These are phyloP conservation scores for Trichogramma pretiosum DNA, from an alignment of 1,140 invertebrate species.

Conservation along the genomic window DNA sequence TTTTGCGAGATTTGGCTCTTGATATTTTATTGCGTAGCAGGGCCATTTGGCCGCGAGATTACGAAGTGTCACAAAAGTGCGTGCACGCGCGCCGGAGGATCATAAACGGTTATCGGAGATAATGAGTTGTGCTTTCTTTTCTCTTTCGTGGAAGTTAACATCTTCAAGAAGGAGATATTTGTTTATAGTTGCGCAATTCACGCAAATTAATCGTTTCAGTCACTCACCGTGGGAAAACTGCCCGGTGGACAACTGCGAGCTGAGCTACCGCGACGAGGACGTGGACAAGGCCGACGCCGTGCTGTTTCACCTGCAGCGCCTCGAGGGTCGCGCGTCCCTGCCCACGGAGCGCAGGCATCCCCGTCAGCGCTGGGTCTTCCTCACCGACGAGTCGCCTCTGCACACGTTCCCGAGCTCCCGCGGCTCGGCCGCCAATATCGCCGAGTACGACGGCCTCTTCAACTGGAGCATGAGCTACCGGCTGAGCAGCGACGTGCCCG, in stretches of 20 bases:
- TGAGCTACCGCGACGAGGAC: slow-evolving; percentile 43
- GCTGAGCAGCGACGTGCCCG: slow-evolving; percentile 58
- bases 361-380: slow-evolving; percentile 54
- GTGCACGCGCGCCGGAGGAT: too few relatives aligned
- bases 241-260: slow-evolving; percentile 47
- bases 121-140: too few relatives aligned
- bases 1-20: too few relatives aligned
- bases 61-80: too few relatives aligned
- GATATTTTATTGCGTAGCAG: too few relatives aligned
- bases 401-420: slow-evolving; percentile 43
- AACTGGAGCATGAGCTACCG: slow-evolving; percentile 74
- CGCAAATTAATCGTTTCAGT: slow-evolving; percentile 26
- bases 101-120: too few relatives aligned
- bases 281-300: slow-evolving; percentile 46
- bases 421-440: slow-evolving; percentile 32
- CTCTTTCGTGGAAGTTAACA: too few relatives aligned
- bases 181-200: too few relatives aligned
- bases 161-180: too few relatives aligned
- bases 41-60: too few relatives aligned
- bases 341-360: slow-evolving; percentile 30
- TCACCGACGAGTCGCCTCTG: slow-evolving; percentile 53
- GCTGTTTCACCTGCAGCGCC: slow-evolving; percentile 50
- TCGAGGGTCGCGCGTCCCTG: slow-evolving; percentile 31
- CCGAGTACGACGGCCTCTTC: slow-evolving; percentile 51
- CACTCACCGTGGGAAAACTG: slow-evolving; percentile 49